Conservation (phyloP, 2,113 vertebrate species). For the Scomber scombrus region DNA sequence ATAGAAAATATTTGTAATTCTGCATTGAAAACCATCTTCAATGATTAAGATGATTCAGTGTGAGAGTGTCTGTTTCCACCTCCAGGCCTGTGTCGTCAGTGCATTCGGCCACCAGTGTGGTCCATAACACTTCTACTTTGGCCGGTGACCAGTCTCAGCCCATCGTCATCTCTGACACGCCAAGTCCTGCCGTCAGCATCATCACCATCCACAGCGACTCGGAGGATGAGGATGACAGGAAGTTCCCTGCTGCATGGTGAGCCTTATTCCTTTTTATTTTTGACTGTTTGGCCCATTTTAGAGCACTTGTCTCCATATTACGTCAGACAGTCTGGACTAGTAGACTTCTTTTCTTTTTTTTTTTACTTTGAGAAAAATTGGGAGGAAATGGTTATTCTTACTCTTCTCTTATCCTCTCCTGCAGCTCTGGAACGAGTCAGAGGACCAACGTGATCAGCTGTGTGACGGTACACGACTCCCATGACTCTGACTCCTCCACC, state of each 20-base stretch:
- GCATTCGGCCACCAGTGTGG: slow-evolving; percentile 84
- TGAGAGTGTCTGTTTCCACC: not conserved
- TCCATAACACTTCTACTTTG: slow-evolving; percentile 87
- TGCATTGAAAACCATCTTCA: too few relatives aligned
- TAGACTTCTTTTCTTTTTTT: too few relatives aligned
- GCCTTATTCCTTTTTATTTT: not conserved
- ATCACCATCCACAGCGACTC: slow-evolving; percentile 99
- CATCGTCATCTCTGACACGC: slow-evolving; percentile 97
- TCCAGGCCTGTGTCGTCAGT: slow-evolving; percentile 86
- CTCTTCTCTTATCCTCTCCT: not conserved
- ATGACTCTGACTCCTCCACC: slow-evolving; percentile 95
- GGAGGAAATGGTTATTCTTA: not conserved
- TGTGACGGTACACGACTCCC: slow-evolving; percentile 97
- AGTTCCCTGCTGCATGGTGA: slow-evolving; percentile 95
- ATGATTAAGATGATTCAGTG: not conserved
- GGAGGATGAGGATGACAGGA: slow-evolving; percentile 91
- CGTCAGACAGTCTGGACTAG: too few relatives aligned
- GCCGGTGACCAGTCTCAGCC: slow-evolving; percentile 90
- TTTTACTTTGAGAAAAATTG: too few relatives aligned
- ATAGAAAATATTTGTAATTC: too few relatives aligned
- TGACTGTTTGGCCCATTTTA: too few relatives aligned
- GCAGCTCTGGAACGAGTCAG: slow-evolving; percentile 90
- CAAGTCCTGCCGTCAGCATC: slow-evolving; percentile 97
- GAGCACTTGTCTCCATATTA: too few relatives aligned
- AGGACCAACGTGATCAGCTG: slow-evolving; percentile 98